Base-by-base conservation (phyloP, 2,113 vertebrate genomes). In the Sakesphorus luctuosus region DNA sequence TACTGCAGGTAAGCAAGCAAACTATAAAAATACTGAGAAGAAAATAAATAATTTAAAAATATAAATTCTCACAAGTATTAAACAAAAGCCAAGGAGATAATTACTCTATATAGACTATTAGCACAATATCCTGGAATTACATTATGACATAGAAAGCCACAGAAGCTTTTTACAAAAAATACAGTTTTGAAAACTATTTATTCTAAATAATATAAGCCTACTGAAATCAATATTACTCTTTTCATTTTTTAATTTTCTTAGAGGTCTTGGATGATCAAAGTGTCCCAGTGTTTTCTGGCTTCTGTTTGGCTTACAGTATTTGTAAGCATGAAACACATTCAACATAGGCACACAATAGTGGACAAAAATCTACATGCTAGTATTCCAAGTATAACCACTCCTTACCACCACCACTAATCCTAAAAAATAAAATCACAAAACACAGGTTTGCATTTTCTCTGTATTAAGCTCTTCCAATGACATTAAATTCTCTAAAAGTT, bases 381-480 rank as follows among this genome's bases (percentile, higher is more conserved):
- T 44, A 65, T 10, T 59, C 9, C 13, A 35, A 80, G 10, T 14
- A 73, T 58, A 94, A 66, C 8, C 49, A 49, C 8, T 36, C 35
- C 61, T 49, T 23, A 40, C 11, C 56, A 83, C 11, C 29, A 67
- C 7, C 14, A 85, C 7, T 5, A 44, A 18, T 20, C 9, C 25
- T 40, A 50, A 71, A 66, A 83, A 55, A n/a, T 24, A 46, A 29
- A 47, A 18, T 4, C 4, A 43, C 18, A 50, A 49, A 77, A 20
- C 25, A 74, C 5, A 74, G 15, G 13, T 17, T 44, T 47, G 28
- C 3, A 28, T n/a, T 84, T 89, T 38, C 38, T 56, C 18, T 56
- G n/a, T 43, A 33, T 46, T 58, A 62, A 0, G 0, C 7, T 20
- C 28, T 25, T 75, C 26, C 33, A 75, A 62, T 26, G 20, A 59